phyloP scores from a whole-genome alignment of 2,888 invertebrate species.

The Philereme vetulata region DNA sequence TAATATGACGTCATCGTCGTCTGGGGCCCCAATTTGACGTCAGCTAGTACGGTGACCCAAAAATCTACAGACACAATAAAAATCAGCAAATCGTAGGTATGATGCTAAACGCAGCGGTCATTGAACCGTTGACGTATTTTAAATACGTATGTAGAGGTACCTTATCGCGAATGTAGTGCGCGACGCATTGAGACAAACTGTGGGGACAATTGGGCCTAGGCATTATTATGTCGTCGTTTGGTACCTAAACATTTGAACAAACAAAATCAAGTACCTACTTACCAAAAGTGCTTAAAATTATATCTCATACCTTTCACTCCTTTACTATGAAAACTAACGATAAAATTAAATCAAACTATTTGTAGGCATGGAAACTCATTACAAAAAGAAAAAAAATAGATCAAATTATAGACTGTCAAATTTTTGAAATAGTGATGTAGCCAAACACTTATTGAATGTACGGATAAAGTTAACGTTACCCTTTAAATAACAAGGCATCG shows the following conservation, averaged over 20 bases:
- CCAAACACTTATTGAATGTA: background rate
- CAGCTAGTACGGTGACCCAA: slow-evolving; percentile 79
- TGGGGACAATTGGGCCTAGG: background rate
- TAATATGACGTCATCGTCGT: slow-evolving; percentile 70
- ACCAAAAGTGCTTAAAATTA: background rate
- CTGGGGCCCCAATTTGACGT: slow-evolving; percentile 77
- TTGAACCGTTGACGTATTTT: slow-evolving; percentile 82
- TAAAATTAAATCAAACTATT: too few species aligned
- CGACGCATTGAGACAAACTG: background rate
- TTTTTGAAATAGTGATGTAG: slow-evolving; percentile 29
- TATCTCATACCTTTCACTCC: too few species aligned
- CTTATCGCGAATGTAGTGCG: background rate
- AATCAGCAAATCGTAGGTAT: slow-evolving; percentile 68
- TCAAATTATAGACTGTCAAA: slow-evolving; percentile 36
- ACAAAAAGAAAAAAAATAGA: background rate
- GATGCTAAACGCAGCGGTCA: slow-evolving; percentile 74
- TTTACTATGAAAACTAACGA: too few species aligned
- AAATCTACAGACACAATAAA: slow-evolving; percentile 83
- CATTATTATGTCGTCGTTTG: background rate
- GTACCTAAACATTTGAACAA: background rate
- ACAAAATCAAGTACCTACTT: background rate
- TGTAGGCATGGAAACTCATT: background rate
- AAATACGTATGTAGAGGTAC: slow-evolving; percentile 61
- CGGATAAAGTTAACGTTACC: background rate
- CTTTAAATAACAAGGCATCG: too few species aligned